Evolutionary conservation across 2,888 invertebrate genomes (phyloP), one percentile per base, ranked within the genome.

Genomic region (Hypomecis punctinalis): DNA sequence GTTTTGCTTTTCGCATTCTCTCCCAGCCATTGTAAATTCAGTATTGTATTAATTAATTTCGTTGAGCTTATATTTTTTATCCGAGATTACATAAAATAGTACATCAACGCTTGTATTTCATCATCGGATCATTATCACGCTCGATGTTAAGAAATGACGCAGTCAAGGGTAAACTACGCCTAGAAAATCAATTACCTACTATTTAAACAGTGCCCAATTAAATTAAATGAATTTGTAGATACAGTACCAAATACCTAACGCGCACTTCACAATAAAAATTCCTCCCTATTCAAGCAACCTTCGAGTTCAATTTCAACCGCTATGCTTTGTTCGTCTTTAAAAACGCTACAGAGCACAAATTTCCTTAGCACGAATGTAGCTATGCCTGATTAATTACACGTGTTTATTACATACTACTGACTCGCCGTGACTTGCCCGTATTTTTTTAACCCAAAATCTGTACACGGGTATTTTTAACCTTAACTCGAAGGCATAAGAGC

Each of bases 391-490:
- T 66, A 66, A 70, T 68, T 64, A 69, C 63, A 67, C 63, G 39
- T 62, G 67, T 68, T 66, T 69, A 70, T 66, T 60, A 68, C 68
- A 45, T 56, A 61, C 63, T 64, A 67, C 61, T 61, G 63, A 55
- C 36, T 51, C 63, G 52, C 55, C 67, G 67, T 70, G 69, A 70
- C 69, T 63, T 36, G 69, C 11, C 52, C 52, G 61, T 62, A 48
- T 67, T 67, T 66, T n/a, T 68, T 68, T 68, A 52, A 69, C 54
- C 58, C 48, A 59, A 48, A 37, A 51, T 58, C 37, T 10, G 40
- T 5, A 11, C 35, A 39, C 10, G 33, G 6, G 13, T 1, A 61
- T 36, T 61, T 13, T 48, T 2, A 40, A 61, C 65, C 52, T 23
- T 61, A 61, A 23, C 10, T 0, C 39, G 37, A 13, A 6, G 42